Conservation (phyloP, 1,140 invertebrate species). For the Bathynomus jamesi region DNA sequence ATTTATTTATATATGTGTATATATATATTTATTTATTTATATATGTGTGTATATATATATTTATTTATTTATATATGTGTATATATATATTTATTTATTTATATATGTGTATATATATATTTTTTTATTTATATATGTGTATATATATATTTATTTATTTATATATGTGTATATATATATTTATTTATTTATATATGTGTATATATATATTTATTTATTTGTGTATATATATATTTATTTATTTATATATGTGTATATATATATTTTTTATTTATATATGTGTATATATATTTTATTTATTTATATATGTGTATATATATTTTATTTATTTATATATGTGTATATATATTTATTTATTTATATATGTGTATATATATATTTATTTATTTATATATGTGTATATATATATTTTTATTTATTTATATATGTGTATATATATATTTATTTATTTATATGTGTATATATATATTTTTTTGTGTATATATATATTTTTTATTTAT, state of each 20-base stretch:
- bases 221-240: slow-evolving; percentile 9
- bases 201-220: slow-evolving; percentile 9
- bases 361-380: slow-evolving; percentile 11
- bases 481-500: slow-evolving; percentile 9
- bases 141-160: not conserved
- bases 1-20: slow-evolving; percentile 10
- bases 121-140: not conserved
- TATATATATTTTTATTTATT: no score
- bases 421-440: not conserved
- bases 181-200: not conserved
- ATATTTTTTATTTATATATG: slow-evolving; percentile 12
- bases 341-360: slow-evolving; percentile 11
- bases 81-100: slow-evolving; percentile 10
- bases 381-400: not conserved
- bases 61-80: slow-evolving; percentile 9
- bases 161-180: not conserved
- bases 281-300: slow-evolving; percentile 10
- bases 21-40: slow-evolving; percentile 14
- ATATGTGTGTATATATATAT: slow-evolving; percentile 11
- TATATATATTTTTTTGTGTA: not conserved
- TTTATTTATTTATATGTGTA: not conserved
- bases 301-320: slow-evolving; percentile 14
- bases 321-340: slow-evolving; percentile 8
- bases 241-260: slow-evolving; percentile 7
- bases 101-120: not conserved